A percentile compares a stretch with the other conserved stretches of the same genome.
phyloP scores from a whole-genome alignment of 2,113 vertebrate genomes.

The Chunga burmeisteri region DNA sequence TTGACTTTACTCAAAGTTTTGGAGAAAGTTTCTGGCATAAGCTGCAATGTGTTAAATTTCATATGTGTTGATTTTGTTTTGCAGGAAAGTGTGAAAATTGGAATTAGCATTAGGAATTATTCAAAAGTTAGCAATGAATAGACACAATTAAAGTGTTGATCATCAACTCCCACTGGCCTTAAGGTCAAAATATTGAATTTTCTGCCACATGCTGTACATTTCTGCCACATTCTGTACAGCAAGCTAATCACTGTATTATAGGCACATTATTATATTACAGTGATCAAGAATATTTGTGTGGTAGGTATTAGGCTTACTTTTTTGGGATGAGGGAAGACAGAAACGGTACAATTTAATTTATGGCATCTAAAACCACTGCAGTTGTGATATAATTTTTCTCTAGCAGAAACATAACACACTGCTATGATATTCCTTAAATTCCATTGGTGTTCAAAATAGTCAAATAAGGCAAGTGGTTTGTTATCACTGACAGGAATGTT shows the following conservation, averaged over 20 bases:
- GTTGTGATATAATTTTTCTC: constrained; percentile 23
- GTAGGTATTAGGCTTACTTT: background rate
- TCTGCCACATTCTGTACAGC: background rate
- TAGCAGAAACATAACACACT: constrained; percentile 22
- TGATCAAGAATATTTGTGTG: background rate
- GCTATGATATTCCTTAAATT: constrained; percentile 39
- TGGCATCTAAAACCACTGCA: constrained; percentile 1
- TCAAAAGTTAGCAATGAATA: constrained; percentile 16
- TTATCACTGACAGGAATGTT: constrained; percentile 67
- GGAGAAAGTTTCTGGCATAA: background rate
- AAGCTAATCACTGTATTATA: background rate
- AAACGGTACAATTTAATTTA: constrained; percentile 37
- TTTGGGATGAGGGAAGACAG: background rate
- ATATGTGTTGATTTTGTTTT: background rate
- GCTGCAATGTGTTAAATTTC: background rate
- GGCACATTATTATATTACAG: background rate
- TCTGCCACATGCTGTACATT: background rate
- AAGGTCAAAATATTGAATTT: constrained; percentile 48
- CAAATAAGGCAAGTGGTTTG: constrained; percentile 60
- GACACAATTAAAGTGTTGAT: constrained; percentile 41
- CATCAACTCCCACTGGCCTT: constrained; percentile 14
- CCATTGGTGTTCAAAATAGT: constrained; percentile 4
- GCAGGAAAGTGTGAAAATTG: background rate
- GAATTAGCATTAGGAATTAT: constrained; percentile 6
- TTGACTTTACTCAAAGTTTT: background rate